Conservation (phyloP, 23 tunicate genomes). For the Halocynthia aurantium region DNA sequence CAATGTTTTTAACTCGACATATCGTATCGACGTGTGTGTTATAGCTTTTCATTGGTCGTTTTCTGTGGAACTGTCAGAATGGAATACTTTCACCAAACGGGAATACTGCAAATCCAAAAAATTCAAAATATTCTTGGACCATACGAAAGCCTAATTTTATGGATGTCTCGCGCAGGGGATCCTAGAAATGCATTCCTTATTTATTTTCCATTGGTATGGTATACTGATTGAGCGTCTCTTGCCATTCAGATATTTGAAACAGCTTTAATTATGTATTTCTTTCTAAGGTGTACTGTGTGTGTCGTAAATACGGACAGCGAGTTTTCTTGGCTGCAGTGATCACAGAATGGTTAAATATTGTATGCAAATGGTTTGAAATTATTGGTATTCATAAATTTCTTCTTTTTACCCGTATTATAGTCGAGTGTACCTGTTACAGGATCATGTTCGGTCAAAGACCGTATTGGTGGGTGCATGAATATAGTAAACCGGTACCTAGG, state of each 20-base stretch:
- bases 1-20: not conserved
- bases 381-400: not conserved
- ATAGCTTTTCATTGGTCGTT: not conserved
- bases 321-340: constrained; percentile 6
- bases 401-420: not conserved
- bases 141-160: not conserved
- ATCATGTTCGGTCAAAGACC: constrained; percentile 1
- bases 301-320: not conserved
- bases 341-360: constrained; percentile 9
- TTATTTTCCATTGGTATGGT: constrained; percentile 6
- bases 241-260: too few species aligned
- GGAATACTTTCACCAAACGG: constrained; percentile 1
- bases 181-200: constrained; percentile 2
- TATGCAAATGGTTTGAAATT: constrained; percentile 3
- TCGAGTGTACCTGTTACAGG: not conserved
- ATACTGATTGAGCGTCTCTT: not conserved
- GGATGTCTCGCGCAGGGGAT: not conserved
- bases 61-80: not conserved
- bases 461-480: constrained; percentile 14
- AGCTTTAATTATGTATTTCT: not conserved
- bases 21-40: not conserved
- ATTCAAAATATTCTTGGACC: not conserved
- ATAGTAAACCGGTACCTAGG: not conserved
- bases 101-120: not conserved
- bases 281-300: not conserved